Evolutionary conservation across 2,113 vertebrate genomes (phyloP).

Genomic region (Nycticryphes semicollaris): DNA sequence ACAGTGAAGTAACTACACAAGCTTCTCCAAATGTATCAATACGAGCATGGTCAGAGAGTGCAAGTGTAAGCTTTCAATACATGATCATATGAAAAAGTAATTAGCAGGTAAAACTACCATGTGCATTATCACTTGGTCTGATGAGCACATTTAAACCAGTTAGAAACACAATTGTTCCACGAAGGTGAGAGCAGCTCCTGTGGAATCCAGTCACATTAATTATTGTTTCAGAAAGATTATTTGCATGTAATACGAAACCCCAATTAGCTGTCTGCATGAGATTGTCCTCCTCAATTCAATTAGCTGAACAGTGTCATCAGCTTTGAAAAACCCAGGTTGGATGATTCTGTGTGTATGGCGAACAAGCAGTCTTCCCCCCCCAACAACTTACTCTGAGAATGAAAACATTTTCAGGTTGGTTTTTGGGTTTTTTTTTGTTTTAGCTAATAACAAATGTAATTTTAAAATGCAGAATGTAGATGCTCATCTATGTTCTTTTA

Average conservation of each 20-base stretch:
- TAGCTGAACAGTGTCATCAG: neutral
- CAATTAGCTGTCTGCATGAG: neutral
- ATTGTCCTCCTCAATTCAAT: neutral
- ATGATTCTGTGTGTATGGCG: neutral
- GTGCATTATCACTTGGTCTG: neutral
- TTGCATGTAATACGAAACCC: neutral
- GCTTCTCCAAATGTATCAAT: neutral
- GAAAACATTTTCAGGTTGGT: neutral
- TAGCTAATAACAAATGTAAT: neutral
- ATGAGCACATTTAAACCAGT: neutral
- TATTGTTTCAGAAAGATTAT: neutral
- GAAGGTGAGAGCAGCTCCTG: neutral
- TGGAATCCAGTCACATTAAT: neutral
- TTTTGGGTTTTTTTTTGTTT: neutral
- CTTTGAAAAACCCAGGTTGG: neutral
- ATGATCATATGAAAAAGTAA: neutral
- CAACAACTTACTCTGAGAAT: neutral
- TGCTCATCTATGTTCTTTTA: neutral
- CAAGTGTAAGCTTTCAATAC: neutral
- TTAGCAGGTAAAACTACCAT: neutral
- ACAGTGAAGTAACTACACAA: neutral
- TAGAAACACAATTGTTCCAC: neutral
- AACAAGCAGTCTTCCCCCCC: neutral
- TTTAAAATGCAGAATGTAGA: neutral
- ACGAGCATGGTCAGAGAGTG: neutral